Base-by-base conservation (phyloP, 2,113 vertebrate genomes). In the Peromyscus californicus region DNA sequence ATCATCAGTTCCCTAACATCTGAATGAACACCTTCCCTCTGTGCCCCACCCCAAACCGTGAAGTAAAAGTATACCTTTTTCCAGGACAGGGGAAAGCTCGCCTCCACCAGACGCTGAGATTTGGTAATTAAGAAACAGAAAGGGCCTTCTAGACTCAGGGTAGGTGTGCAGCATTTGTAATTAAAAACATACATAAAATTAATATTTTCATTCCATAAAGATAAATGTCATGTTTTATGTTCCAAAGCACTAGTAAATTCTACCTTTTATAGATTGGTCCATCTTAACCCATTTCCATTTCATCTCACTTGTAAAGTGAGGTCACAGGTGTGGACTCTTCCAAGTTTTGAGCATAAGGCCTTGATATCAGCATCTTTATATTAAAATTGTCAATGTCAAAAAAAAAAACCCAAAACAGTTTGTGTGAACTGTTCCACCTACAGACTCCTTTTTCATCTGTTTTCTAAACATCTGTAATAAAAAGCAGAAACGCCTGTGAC, bases 1-100 rank as follows among this genome's bases (percentile, higher is more conserved):
- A 82, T 72, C 67, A 95, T 79, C 72, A 89, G 84, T 36, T 90
- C 97, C 89, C 51, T 90, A 97, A 90, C 91, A 96, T 96, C 89
- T 97, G 96, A 98, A 97, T 97, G 65, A 82, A 80, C 82, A 97
- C 87, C 95, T 85, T 96, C 93, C 21, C 45, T 84, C 89, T 88
- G 67, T 4, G 26, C 33, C 31, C 51, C 19, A 5, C 33, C 4
- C 11, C 33, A 78, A 54, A 95, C 29, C 6, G 94, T 97, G 4
- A 70, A n/a, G 89, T 93, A 92, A 97, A 95, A 48, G 45, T 70
- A 80, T 0, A 92, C 91, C 33, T 42, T 59, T 93, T 97, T n/a
- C 69, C 29, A 67, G 93, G 63, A 39, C 92, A 93, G 26, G 96
- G 94, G 17, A 74, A 97, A 97, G 88, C 92, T 12, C 16, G 24